Conservation (phyloP, 2,113 vertebrate genomes). For the Fulmarus glacialis region DNA sequence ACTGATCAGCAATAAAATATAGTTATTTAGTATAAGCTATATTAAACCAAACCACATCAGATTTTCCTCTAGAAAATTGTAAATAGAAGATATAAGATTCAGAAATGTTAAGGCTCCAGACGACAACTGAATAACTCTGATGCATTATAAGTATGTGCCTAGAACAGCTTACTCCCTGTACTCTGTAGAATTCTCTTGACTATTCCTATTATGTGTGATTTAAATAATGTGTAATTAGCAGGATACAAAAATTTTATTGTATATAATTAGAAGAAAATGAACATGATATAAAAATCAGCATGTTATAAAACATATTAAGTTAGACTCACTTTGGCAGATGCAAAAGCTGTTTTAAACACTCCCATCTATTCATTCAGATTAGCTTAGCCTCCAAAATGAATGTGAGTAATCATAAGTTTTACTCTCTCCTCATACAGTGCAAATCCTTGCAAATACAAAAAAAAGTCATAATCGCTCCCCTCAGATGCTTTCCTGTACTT, state of each 20-base stretch:
- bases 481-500: background rate
- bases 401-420: background rate
- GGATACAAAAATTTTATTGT: background rate
- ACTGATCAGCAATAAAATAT: background rate
- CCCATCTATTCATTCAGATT: background rate
- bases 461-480: background rate
- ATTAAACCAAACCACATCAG: background rate
- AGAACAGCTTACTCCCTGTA: background rate
- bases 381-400: background rate
- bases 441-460: background rate
- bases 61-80: background rate
- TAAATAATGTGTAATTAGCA: background rate
- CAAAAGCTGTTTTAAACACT: background rate
- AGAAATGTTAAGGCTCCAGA: background rate
- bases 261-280: background rate
- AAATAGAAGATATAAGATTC: background rate
- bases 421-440: background rate
- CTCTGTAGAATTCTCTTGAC: background rate
- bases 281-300: background rate
- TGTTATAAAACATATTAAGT: background rate
- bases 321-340: background rate
- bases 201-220: background rate
- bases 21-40: background rate
- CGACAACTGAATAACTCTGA: background rate
- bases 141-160: background rate